Percentiles rank a stretch among this genome's conserved stretches.
Evolutionary conservation across 2,888 invertebrate species (phyloP).

Genomic region (Ernsta delagoae): DNA sequence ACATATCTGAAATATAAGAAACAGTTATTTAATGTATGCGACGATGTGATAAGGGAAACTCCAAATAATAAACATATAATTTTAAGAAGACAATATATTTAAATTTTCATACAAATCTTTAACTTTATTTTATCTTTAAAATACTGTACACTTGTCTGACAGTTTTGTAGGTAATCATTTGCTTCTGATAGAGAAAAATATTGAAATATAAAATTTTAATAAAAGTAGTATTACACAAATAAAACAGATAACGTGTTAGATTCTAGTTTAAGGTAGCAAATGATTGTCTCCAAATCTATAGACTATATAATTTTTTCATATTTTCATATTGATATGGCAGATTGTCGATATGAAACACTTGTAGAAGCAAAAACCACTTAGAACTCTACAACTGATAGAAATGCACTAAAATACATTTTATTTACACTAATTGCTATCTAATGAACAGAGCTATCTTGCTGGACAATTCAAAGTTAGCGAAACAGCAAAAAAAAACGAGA

Average conservation of each 20-base stretch:
- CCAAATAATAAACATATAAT: slow-evolving; percentile 54
- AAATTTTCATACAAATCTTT: slow-evolving; percentile 93
- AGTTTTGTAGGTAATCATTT: slow-evolving; percentile 72
- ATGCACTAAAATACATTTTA: slow-evolving; percentile 73
- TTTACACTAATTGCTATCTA: slow-evolving; percentile 65
- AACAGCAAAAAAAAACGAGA: slow-evolving; percentile 60
- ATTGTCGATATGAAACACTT: slow-evolving; percentile 87
- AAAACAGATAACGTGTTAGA: slow-evolving; percentile 12
- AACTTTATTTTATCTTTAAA: slow-evolving; percentile 90
- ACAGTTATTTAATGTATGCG: not conserved
- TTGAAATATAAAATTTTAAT: slow-evolving; percentile 33
- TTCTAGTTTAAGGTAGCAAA: slow-evolving; percentile 51
- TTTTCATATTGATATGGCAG: slow-evolving; percentile 87
- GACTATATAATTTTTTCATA: slow-evolving; percentile 77
- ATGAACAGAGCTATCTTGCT: slow-evolving; percentile 59
- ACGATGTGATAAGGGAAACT: not conserved
- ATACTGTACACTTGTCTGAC: slow-evolving; percentile 88
- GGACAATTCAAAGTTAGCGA: slow-evolving; percentile 59
- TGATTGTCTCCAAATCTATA: slow-evolving; percentile 68
- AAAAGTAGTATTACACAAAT: slow-evolving; percentile 31
- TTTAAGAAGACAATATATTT: slow-evolving; percentile 86
- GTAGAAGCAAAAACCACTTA: slow-evolving; percentile 71
- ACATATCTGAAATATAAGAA: too few species aligned
- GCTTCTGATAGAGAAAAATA: slow-evolving; percentile 42
- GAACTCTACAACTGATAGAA: slow-evolving; percentile 68